Conservation (phyloP, 2,888 invertebrate genomes). For the Troides aeacus region DNA sequence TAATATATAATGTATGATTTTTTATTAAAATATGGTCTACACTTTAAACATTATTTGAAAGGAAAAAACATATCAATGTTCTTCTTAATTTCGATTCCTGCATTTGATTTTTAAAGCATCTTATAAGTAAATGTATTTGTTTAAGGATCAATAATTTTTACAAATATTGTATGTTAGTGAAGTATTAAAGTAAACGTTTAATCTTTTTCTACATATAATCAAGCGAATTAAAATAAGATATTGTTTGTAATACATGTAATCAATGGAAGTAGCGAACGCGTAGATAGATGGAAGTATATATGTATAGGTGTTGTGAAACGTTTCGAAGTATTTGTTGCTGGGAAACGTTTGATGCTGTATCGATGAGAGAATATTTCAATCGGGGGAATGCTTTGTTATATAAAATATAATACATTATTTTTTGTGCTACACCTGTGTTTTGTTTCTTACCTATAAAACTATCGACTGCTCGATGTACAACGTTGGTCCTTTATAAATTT, state of each 20-base stretch:
- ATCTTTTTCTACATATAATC: neutral
- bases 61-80: too few species aligned
- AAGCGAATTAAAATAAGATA: neutral
- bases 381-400: slow-evolving; percentile 68
- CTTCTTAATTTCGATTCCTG: neutral
- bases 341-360: slow-evolving; percentile 2
- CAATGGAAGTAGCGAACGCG: neutral
- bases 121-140: neutral
- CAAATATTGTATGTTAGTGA: neutral
- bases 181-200: neutral
- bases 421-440: slow-evolving; percentile 57
- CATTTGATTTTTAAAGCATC: neutral
- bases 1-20: neutral
- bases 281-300: neutral
- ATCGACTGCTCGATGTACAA: neutral
- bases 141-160: neutral
- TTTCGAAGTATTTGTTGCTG: slow-evolving; percentile 32
- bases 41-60: neutral
- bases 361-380: slow-evolving; percentile 36
- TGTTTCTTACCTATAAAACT: slow-evolving; percentile 23
- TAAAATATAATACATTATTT: slow-evolving; percentile 67
- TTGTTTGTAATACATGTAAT: neutral
- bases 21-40: neutral
- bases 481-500: neutral
- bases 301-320: slow-evolving; percentile 18